Conservation (phyloP, 2,797 vertebrate genomes). For the Rhynchotus rufescens region DNA sequence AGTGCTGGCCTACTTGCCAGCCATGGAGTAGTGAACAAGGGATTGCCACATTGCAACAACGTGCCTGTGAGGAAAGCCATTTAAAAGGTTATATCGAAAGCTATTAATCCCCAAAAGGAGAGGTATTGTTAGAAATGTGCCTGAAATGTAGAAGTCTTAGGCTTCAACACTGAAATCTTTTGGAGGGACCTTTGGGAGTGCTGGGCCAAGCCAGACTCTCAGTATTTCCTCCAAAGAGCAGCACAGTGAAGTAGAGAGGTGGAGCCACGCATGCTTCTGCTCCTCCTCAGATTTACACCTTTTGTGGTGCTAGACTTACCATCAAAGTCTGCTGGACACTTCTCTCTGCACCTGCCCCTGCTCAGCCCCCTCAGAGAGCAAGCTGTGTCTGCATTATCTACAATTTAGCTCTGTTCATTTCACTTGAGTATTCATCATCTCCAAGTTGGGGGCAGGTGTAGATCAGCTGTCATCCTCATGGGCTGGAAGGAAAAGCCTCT, state of each 20-base stretch:
- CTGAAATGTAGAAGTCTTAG: background rate
- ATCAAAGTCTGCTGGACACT: background rate
- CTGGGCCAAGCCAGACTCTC: background rate
- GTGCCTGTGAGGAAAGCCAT: background rate
- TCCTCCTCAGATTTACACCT: background rate
- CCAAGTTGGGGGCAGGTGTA: background rate
- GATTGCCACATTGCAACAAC: background rate
- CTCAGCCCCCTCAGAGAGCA: background rate
- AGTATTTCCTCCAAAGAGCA: background rate
- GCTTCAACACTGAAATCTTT: background rate
- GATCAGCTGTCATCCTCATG: background rate
- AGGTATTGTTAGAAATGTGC: background rate
- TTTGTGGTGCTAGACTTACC: background rate
- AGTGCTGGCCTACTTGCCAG: background rate
- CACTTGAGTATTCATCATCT: background rate
- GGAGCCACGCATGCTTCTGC: background rate
- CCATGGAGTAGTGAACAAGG: background rate
- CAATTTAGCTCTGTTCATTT: background rate
- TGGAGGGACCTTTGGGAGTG: background rate
- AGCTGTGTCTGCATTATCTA: background rate
- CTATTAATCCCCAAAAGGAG: background rate
- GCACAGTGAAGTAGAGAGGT: background rate
- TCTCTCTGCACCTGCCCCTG: background rate
- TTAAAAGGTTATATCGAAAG: background rate
- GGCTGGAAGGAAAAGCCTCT: background rate